phyloP scores from a whole-genome alignment of 2,888 invertebrate species.

The Hoplodrina ambigua region DNA sequence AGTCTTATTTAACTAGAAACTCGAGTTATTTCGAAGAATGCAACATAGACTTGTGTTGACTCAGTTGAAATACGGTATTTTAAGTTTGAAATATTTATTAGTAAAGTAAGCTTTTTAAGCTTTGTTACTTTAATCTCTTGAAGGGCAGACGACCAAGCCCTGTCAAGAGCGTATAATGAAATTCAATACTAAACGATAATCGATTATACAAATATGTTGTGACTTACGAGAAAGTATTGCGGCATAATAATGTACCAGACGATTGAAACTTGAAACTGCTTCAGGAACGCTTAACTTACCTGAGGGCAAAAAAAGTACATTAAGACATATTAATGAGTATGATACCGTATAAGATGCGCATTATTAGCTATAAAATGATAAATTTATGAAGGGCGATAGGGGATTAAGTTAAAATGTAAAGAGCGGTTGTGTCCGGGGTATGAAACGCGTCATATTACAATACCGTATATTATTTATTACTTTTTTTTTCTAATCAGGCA shows the following conservation, averaged over 20 bases:
- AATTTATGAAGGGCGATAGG: constrained; percentile 60
- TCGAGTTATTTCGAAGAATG: constrained; percentile 48
- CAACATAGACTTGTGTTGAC: constrained; percentile 36
- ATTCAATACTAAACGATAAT: constrained; percentile 40
- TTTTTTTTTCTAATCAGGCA: too few relatives aligned
- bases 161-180: constrained; percentile 23
- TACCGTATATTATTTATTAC: too few relatives aligned
- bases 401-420: constrained; percentile 66
- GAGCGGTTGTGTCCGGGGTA: constrained; percentile 65
- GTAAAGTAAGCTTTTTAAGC: constrained; percentile 25
- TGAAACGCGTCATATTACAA: constrained; percentile 25
- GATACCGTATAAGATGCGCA: constrained; percentile 64
- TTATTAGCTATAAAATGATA: constrained; percentile 67
- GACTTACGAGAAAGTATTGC: constrained; percentile 55
- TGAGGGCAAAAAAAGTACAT: constrained; percentile 72
- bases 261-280: constrained; percentile 38
- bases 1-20: constrained; percentile 54
- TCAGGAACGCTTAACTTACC: constrained; percentile 70
- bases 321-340: constrained; percentile 64
- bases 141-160: constrained; percentile 8
- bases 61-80: constrained; percentile 42
- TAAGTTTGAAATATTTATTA: constrained; percentile 18
- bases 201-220: constrained; percentile 26
- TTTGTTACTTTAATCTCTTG: constrained; percentile 9
- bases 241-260: constrained; percentile 41